Evolutionary conservation across 2,797 vertebrate genomes (phyloP).

Genomic region (Chloroceryle amazona): DNA sequence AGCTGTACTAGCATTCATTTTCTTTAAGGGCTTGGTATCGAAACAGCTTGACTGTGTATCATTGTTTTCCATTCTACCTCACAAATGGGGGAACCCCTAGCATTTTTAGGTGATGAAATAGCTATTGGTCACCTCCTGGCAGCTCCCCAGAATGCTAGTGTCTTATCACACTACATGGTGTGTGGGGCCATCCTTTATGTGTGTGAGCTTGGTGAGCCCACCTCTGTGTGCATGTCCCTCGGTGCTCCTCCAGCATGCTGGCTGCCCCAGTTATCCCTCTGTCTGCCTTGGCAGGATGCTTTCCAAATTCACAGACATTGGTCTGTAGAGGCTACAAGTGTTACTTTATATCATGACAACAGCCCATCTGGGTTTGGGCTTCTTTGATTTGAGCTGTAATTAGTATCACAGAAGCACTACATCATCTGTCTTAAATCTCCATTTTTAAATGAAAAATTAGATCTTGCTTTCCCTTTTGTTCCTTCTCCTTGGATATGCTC

Average conservation of each 20-base stretch:
- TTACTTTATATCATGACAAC: neutral
- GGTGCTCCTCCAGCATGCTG: rapidly evolving
- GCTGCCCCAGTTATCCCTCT: rapidly evolving
- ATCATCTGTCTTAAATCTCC: neutral
- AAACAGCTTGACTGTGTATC: neutral
- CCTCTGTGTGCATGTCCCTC: rapidly evolving
- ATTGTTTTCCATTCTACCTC: neutral
- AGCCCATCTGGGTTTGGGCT: neutral
- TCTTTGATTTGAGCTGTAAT: neutral
- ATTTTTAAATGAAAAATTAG: neutral
- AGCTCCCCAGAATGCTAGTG: neutral
- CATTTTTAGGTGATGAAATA: neutral
- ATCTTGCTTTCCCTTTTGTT: neutral
- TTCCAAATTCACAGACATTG: neutral
- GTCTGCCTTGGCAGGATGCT: neutral
- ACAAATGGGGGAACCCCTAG: neutral
- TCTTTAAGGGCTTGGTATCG: neutral
- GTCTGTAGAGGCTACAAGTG: neutral
- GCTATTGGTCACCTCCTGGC: neutral
- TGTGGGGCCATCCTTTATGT: rapidly evolving
- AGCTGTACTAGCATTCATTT: neutral
- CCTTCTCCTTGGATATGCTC: neutral
- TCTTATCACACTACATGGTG: rapidly evolving
- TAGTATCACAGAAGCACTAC: neutral
- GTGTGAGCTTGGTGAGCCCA: rapidly evolving